Evolutionary conservation across 2,888 invertebrate species (phyloP).

Genomic region (Cancer borealis): DNA sequence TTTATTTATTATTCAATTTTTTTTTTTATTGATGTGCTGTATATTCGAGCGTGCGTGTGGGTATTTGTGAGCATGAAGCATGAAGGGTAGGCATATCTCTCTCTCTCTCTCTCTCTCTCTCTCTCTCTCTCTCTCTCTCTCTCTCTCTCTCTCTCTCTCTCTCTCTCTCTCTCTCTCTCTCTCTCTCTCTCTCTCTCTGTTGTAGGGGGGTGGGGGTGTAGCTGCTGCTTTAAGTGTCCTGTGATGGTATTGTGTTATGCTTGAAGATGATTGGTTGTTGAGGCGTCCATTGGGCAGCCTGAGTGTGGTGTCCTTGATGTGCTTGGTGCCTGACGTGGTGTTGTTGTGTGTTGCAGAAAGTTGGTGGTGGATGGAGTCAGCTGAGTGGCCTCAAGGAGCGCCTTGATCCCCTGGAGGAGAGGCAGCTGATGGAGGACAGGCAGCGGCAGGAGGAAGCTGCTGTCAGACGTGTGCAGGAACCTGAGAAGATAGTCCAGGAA

Average conservation of each 20-base stretch:
- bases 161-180: neutral
- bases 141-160: neutral
- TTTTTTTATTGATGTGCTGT: slow-evolving; percentile 29
- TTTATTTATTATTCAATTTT: neutral
- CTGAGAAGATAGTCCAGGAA: slow-evolving; percentile 75
- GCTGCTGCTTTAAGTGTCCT: neutral
- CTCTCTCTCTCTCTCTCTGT: slow-evolving; percentile 8
- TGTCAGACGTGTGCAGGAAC: slow-evolving; percentile 61
- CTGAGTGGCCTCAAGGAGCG: slow-evolving; percentile 55
- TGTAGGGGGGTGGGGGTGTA: neutral
- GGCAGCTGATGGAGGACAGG: slow-evolving; percentile 66
- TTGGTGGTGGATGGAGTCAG: slow-evolving; percentile 68
- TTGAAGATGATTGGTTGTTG: neutral
- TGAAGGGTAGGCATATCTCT: neutral
- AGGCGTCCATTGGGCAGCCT: too few species aligned
- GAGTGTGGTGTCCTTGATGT: too few species aligned
- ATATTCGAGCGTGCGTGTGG: neutral
- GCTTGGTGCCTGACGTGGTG: neutral
- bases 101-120: slow-evolving; percentile 20
- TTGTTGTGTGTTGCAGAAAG: slow-evolving; percentile 67
- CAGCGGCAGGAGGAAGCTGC: slow-evolving; percentile 70
- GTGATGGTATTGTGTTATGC: slow-evolving; percentile 14
- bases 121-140: slow-evolving; percentile 12
- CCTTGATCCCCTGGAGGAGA: slow-evolving; percentile 62
- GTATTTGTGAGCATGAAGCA: neutral